phyloP scores from a whole-genome alignment of 2,113 vertebrate genomes.

The Python bivittatus region DNA sequence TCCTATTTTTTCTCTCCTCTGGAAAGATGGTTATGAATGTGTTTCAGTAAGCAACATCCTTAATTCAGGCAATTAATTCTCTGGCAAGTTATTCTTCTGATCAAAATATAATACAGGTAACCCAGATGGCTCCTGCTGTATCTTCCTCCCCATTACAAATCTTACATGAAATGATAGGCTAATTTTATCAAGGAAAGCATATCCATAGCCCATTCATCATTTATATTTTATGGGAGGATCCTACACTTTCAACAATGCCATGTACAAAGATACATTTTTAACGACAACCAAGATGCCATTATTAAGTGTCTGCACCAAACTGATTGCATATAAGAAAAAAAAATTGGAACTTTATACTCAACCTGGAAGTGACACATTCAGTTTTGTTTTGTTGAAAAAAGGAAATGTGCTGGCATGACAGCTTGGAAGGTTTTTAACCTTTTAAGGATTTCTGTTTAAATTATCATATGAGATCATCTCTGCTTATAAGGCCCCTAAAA shows the following conservation, averaged over 20 bases:
- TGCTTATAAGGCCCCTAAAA: not conserved
- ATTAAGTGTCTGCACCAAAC: not conserved
- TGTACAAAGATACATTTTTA: not conserved
- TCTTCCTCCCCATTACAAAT: not conserved
- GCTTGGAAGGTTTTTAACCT: conserved; percentile 29
- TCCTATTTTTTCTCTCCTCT: not conserved
- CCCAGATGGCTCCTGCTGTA: not conserved
- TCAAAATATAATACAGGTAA: not conserved
- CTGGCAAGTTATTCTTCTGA: not conserved
- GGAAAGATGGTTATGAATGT: not conserved
- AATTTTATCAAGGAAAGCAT: not conserved
- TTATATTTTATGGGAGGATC: not conserved
- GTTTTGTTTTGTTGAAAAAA: not conserved
- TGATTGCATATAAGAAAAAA: not conserved
- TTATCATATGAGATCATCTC: not conserved
- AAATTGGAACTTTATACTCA: not conserved
- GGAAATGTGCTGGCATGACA: not conserved
- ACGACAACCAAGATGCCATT: not conserved
- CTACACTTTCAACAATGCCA: not conserved
- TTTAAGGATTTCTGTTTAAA: conserved; percentile 24
- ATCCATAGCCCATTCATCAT: not conserved
- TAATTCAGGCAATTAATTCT: not conserved
- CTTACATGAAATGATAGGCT: not conserved
- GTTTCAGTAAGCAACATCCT: not conserved
- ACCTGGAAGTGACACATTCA: not conserved